Conservation (phyloP, 1,140 invertebrate species). For the Apis florea region DNA sequence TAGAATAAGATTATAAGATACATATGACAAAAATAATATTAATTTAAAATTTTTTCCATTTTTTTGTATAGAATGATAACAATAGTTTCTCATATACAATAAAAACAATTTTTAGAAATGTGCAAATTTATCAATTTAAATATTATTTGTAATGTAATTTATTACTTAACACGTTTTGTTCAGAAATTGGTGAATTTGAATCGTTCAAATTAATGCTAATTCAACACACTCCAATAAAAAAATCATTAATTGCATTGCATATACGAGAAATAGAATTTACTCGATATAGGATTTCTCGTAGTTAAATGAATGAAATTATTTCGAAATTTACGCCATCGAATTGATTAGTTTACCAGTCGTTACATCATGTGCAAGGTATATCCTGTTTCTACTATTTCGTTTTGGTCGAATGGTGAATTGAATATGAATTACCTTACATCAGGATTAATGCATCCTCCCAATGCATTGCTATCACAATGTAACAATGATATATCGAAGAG, state of each 20-base stretch:
- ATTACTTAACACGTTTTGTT: background rate
- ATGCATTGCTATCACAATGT: background rate
- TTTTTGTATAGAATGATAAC: no score
- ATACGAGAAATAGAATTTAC: background rate
- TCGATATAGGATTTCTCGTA: background rate
- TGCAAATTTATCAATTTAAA: background rate
- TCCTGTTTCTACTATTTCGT: background rate
- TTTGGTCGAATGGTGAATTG: background rate
- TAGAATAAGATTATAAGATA: no score
- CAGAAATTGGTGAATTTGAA: background rate
- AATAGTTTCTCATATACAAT: background rate
- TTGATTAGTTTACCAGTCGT: constrained; percentile 21
- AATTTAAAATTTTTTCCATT: no score
- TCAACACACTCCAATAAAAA: background rate
- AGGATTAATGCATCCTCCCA: background rate
- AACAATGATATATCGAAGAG: constrained; percentile 4
- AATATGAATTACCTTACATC: constrained; percentile 5
- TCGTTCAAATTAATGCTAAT: background rate
- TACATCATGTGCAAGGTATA: constrained; percentile 1
- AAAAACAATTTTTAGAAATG: background rate
- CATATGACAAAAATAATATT: no score
- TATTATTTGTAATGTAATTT: background rate
- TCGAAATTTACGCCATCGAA: background rate
- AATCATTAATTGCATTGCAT: background rate
- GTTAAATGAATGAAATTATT: background rate